A percentile compares a stretch with the other conserved stretches of the same genome.
These are phyloP conservation scores for Acipenser ruthenus DNA, from an alignment of 2,797 vertebrate species.

Conservation along the genomic window DNA sequence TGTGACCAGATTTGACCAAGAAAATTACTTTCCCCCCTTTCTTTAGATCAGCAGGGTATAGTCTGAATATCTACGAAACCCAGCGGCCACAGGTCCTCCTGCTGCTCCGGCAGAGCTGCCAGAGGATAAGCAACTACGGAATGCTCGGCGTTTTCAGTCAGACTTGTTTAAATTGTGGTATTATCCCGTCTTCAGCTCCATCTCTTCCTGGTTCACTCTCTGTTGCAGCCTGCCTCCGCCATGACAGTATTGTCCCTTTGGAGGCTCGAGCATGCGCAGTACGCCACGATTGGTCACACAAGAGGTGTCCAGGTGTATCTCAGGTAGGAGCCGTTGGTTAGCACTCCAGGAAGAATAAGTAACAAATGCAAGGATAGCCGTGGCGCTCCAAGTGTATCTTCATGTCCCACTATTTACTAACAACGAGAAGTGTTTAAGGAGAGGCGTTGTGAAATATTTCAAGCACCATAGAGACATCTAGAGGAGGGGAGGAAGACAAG, in stretches of 20 bases:
- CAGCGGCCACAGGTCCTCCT: constrained; percentile 28
- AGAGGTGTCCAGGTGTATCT: constrained; percentile 50
- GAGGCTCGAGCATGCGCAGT: constrained; percentile 57
- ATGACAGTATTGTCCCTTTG: constrained; percentile 78
- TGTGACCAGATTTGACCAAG: too few species aligned
- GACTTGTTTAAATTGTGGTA: constrained; percentile 32
- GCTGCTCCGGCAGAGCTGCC: constrained; percentile 18
- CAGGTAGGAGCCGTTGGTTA: constrained; percentile 42
- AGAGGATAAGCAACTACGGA: constrained; percentile 20
- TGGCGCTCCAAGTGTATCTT: background rate
- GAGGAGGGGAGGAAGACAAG: constrained; percentile 13
- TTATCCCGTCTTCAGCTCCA: constrained; percentile 45
- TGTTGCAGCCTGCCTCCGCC: constrained; percentile 69
- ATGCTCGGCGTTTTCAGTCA: constrained; percentile 27
- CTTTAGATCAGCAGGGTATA: constrained; percentile 30
- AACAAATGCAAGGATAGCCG: background rate
- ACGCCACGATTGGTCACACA: constrained; percentile 14
- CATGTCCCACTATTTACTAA: constrained; percentile 1
- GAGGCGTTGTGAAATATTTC: background rate
- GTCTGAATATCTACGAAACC: constrained; percentile 38
- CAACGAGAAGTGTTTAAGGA: background rate
- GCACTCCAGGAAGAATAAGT: background rate
- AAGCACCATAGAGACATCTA: constrained; percentile 15
- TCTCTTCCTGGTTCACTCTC: constrained; percentile 66
- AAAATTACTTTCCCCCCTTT: too few species aligned